Conservation (phyloP, 2,797 vertebrate species). For the Sardinella longiceps region DNA sequence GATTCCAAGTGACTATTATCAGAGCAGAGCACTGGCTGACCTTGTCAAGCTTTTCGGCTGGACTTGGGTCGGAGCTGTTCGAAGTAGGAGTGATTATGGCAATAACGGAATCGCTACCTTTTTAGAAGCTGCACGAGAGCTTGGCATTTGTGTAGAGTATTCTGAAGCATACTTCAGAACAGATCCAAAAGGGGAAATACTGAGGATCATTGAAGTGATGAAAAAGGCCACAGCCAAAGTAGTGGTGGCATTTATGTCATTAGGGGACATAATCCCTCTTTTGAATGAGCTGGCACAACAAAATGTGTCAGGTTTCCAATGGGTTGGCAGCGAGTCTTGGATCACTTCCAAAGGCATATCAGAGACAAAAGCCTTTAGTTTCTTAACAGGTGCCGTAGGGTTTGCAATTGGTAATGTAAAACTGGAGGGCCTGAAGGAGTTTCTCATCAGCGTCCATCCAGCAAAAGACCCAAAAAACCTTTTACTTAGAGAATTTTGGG, state of each 20-base stretch:
- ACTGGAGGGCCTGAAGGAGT: conserved; percentile 47
- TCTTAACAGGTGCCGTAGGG: conserved; percentile 50
- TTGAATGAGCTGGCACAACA: conserved; percentile 46
- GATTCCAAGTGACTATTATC: conserved; percentile 74
- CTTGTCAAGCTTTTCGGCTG: conserved; percentile 76
- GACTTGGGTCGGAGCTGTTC: conserved; percentile 77
- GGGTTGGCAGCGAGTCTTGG: conserved; percentile 56
- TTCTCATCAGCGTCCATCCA: conserved; percentile 48
- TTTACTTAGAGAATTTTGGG: conserved; percentile 51
- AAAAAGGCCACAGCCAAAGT: conserved; percentile 56
- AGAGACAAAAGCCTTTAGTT: conserved; percentile 26
- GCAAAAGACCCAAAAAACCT: conserved; percentile 37
- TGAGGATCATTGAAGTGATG: conserved; percentile 57
- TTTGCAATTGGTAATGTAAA: conserved; percentile 49
- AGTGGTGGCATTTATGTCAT: conserved; percentile 56
- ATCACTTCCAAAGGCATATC: conserved; percentile 46
- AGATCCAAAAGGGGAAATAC: conserved; percentile 57
- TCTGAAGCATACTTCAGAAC: conserved; percentile 60
- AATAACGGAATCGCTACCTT: conserved; percentile 77
- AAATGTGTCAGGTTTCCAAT: conserved; percentile 48
- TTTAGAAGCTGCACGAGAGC: conserved; percentile 62
- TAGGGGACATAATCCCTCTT: conserved; percentile 50
- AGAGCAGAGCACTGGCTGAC: conserved; percentile 71
- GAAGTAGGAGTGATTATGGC: conserved; percentile 75
- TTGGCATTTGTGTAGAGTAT: conserved; percentile 75